phyloP scores from a whole-genome alignment of 2,888 invertebrate genomes.

The Micropterix aruncella region DNA sequence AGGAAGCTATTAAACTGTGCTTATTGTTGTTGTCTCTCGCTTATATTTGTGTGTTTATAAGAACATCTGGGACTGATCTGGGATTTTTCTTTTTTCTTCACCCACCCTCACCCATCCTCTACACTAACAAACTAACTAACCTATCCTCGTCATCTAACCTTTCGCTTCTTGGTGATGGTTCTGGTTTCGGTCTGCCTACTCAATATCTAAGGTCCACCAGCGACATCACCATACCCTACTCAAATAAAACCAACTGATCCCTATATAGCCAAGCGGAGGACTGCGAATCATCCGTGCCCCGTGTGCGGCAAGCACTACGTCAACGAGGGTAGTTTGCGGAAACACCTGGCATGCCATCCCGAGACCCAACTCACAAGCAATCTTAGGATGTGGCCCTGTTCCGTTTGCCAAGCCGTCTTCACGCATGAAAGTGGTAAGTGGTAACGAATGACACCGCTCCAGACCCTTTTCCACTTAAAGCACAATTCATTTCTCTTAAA shows the following conservation, averaged over 20 bases:
- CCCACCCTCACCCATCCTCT: constrained; percentile 5
- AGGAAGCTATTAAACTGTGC: too few species aligned
- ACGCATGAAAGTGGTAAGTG: constrained; percentile 84
- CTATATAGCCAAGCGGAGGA: constrained; percentile 86
- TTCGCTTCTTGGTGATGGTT: constrained; percentile 29
- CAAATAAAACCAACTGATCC: constrained; percentile 48
- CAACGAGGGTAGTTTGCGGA: constrained; percentile 83
- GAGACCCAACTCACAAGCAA: constrained; percentile 81
- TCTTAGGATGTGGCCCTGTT: constrained; percentile 91
- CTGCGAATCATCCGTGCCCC: constrained; percentile 89
- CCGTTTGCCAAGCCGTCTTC: constrained; percentile 89
- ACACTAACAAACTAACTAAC: constrained; percentile 15
- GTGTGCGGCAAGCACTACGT: constrained; percentile 94
- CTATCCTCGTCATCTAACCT: constrained; percentile 20
- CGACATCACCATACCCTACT: constrained; percentile 43
- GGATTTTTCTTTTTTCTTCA: constrained; percentile 3
- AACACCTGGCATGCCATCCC: constrained; percentile 88
- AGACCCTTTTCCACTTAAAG: background rate
- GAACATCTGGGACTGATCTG: background rate
- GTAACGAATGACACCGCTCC: background rate
- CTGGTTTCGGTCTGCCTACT: constrained; percentile 11
- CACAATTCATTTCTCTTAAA: too few species aligned
- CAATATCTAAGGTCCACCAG: constrained; percentile 43
- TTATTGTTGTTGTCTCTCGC: constrained; percentile 4
- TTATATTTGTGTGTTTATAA: constrained; percentile 9